phyloP scores from a whole-genome alignment of 2,113 vertebrate genomes.

The Cygnus buccinator region DNA sequence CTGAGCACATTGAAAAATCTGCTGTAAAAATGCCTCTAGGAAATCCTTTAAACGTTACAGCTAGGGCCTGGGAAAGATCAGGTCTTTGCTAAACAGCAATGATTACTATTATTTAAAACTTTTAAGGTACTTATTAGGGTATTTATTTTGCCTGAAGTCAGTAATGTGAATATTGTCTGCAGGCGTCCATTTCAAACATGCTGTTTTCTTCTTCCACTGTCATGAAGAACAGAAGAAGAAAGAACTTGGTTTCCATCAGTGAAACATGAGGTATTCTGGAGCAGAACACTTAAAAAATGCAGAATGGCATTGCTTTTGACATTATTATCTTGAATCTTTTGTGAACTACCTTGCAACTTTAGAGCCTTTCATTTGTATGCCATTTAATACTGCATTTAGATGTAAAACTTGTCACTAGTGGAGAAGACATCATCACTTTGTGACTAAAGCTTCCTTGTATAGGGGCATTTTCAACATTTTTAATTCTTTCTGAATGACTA shows the following conservation, averaged over 20 bases:
- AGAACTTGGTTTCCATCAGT: not conserved
- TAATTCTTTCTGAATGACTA: not conserved
- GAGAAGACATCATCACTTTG: not conserved
- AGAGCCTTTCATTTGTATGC: not conserved
- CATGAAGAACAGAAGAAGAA: not conserved
- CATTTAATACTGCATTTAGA: not conserved
- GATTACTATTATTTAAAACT: not conserved
- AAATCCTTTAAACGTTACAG: not conserved
- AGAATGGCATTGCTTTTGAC: not conserved
- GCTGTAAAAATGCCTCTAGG: not conserved
- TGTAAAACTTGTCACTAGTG: not conserved
- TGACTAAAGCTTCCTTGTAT: not conserved
- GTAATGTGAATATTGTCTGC: not conserved
- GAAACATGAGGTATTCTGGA: not conserved
- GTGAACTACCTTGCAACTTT: not conserved
- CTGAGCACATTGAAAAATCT: not conserved
- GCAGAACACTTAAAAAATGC: not conserved
- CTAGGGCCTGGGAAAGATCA: not conserved
- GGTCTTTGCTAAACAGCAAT: not conserved
- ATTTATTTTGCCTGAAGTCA: not conserved
- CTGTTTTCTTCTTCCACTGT: not conserved
- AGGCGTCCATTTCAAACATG: not conserved
- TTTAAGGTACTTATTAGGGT: not conserved
- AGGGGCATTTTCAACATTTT: not conserved
- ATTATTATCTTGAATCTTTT: not conserved